Percentiles rank a stretch among this genome's conserved stretches.
phyloP scores from a whole-genome alignment of 2,888 invertebrate genomes.

The Tethea ocularis region DNA sequence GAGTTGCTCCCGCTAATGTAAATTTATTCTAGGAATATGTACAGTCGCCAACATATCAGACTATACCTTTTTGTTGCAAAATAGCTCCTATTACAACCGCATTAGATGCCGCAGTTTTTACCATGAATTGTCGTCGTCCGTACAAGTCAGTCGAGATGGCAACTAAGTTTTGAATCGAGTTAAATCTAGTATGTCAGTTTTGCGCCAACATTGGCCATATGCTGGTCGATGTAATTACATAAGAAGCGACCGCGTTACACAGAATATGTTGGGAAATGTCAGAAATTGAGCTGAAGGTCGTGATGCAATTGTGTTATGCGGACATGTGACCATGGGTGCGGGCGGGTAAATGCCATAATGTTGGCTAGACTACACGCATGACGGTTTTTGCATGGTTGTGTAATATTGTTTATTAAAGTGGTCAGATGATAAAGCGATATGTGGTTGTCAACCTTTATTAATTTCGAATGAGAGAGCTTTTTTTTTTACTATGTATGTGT shows the following conservation, averaged over 20 bases:
- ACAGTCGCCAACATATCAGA: too few species aligned
- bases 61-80: too few species aligned
- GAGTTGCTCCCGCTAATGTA: too few species aligned
- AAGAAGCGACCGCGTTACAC: conserved; percentile 12
- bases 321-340: conserved; percentile 5
- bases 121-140: too few species aligned
- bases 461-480: too few species aligned
- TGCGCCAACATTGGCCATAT: neutral
- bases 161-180: too few species aligned
- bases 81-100: too few species aligned
- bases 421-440: neutral
- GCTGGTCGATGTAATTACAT: neutral
- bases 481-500: too few species aligned
- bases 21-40: too few species aligned
- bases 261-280: conserved; percentile 28
- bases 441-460: neutral
- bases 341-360: neutral
- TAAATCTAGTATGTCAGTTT: neutral
- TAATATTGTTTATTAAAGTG: neutral
- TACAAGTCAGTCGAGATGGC: too few species aligned
- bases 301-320: conserved; percentile 32
- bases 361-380: neutral
- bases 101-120: too few species aligned
- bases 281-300: conserved; percentile 46
- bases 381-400: too few species aligned